Conservation (phyloP, 1,140 invertebrate species). For the Pectinophora gossypiella region DNA sequence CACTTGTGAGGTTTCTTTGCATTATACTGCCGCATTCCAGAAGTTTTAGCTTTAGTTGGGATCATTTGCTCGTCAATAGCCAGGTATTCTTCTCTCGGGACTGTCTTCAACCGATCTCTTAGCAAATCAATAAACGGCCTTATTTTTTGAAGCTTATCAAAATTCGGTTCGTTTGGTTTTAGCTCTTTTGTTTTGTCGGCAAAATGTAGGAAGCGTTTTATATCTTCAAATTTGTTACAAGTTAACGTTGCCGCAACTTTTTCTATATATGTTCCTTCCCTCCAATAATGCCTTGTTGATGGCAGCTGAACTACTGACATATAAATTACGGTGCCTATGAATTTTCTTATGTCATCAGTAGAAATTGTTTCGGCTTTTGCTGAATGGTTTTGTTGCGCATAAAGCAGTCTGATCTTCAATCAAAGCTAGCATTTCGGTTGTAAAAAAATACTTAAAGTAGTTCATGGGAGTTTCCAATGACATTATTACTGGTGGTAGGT, state of each 20-base stretch:
- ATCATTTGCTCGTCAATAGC: conserved; percentile 11
- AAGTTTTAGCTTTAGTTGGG: conserved; percentile 38
- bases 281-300: conserved; percentile 13
- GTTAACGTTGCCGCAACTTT: conserved; percentile 12
- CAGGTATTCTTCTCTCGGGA: conserved; percentile 27
- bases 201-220: conserved; percentile 13
- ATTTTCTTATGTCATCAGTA: conserved; percentile 7
- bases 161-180: background rate
- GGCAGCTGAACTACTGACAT: conserved; percentile 15
- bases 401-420: too few species aligned
- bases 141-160: conserved; percentile 10
- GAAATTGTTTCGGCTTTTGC: background rate
- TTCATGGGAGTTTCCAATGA: too few species aligned
- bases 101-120: background rate
- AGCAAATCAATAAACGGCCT: background rate
- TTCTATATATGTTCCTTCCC: conserved; percentile 10
- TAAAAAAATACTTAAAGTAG: too few species aligned
- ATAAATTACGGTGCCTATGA: conserved; percentile 11
- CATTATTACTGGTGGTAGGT: too few species aligned
- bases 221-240: conserved; percentile 15
- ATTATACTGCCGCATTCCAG: conserved; percentile 49
- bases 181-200: conserved; percentile 7
- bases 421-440: too few species aligned
- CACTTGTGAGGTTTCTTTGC: conserved; percentile 50
- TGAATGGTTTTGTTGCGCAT: background rate